Percentiles rank a stretch among this genome's conserved stretches.
Conservation (phyloP, 2,797 vertebrate genomes). For the Macropodus opercularis region DNA sequence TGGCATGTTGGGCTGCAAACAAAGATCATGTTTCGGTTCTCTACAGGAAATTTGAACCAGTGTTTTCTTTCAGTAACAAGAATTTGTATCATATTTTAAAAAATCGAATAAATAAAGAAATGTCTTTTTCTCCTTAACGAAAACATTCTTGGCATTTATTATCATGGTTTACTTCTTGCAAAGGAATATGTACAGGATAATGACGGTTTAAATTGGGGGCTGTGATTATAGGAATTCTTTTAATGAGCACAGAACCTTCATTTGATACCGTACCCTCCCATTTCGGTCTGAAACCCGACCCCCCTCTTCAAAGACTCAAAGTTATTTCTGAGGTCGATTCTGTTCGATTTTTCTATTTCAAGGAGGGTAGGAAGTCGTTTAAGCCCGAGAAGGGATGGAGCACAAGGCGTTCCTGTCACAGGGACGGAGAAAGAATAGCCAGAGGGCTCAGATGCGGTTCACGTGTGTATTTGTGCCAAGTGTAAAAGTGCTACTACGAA, state of each 20-base stretch:
- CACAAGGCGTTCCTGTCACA: slow-evolving; percentile 35
- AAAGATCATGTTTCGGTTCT: slow-evolving; percentile 12
- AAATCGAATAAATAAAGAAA: neutral
- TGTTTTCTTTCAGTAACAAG: slow-evolving; percentile 3
- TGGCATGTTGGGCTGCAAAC: slow-evolving; percentile 20
- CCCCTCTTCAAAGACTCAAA: slow-evolving; percentile 6
- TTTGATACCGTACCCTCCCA: neutral
- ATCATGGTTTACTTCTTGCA: no score
- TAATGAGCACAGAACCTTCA: neutral
- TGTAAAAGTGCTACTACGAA: slow-evolving; percentile 43
- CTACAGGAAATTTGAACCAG: slow-evolving; percentile 16
- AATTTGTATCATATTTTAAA: neutral
- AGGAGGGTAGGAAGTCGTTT: slow-evolving; percentile 29
- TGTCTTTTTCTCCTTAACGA: no score
- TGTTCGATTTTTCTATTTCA: slow-evolving; percentile 63
- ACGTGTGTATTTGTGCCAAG: slow-evolving; percentile 44
- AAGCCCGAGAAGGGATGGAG: slow-evolving; percentile 10
- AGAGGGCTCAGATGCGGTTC: slow-evolving; percentile 20
- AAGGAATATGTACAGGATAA: neutral
- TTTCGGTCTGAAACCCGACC: slow-evolving; percentile 40
- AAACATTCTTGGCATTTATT: no score
- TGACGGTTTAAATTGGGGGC: slow-evolving; percentile 2
- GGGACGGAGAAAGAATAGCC: slow-evolving; percentile 18
- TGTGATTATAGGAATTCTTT: neutral
- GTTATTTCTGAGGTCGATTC: slow-evolving; percentile 29